These are phyloP conservation scores for Atherinosoma microstoma DNA, from an alignment of 2,797 vertebrate species.

Conservation along the genomic window DNA sequence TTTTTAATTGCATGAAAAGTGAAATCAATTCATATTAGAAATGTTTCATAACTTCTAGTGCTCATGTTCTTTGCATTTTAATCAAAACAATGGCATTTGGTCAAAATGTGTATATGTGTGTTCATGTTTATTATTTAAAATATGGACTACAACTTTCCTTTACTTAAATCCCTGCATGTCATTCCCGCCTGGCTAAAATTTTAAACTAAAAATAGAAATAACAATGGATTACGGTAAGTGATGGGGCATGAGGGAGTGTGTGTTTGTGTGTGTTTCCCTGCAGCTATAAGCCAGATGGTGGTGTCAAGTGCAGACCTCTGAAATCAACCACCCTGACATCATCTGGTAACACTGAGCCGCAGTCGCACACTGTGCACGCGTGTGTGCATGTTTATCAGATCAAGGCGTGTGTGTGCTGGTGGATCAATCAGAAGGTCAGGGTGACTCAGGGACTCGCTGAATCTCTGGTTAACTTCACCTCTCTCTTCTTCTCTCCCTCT, in stretches of 20 bases:
- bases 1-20: conserved; percentile 40
- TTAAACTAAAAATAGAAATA: conserved; percentile 12
- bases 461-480: conserved; percentile 35
- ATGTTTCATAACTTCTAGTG: background rate
- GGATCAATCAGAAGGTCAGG: conserved; percentile 44
- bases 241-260: background rate
- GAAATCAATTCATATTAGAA: conserved; percentile 47
- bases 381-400: background rate
- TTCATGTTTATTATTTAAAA: background rate
- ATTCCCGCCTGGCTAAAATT: background rate
- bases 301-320: conserved; percentile 50
- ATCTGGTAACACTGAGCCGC: conserved; percentile 1
- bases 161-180: background rate
- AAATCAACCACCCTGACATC: conserved; percentile 51
- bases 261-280: conserved; percentile 30
- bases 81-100: background rate
- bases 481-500: conserved; percentile 6
- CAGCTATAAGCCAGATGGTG: conserved; percentile 54
- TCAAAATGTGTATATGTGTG: conserved; percentile 2
- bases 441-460: conserved; percentile 43
- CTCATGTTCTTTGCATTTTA: background rate
- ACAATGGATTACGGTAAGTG: background rate
- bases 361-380: background rate
- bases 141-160: background rate
- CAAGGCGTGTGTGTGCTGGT: background rate